Percentiles rank a stretch among this genome's conserved stretches.
Conservation (phyloP, 2,113 vertebrate species). For the Python bivittatus region DNA sequence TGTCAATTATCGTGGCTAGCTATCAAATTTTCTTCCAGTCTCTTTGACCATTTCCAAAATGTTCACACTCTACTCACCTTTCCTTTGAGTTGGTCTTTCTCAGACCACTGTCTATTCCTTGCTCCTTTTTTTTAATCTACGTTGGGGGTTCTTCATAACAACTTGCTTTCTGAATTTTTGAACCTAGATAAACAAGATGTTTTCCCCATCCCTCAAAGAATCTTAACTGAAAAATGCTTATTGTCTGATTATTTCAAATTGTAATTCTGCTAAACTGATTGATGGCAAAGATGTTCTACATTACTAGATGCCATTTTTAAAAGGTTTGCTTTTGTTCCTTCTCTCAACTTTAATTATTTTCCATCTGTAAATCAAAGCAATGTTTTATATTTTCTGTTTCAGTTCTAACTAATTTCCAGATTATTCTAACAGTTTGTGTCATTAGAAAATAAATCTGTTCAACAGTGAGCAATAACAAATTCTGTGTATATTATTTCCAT, state of each 20-base stretch:
- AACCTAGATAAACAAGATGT: background rate
- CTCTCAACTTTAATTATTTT: background rate
- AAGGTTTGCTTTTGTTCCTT: background rate
- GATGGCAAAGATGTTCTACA: background rate
- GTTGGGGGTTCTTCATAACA: background rate
- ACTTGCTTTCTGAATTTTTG: background rate
- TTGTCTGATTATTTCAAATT: background rate
- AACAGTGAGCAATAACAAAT: constrained; percentile 43
- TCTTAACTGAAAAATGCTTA: background rate
- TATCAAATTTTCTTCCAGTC: background rate
- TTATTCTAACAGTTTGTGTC: constrained; percentile 14
- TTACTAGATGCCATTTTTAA: too few relatives aligned
- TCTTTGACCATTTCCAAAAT: background rate
- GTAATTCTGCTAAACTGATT: background rate
- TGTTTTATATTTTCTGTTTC: constrained; percentile 10
- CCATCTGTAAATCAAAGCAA: constrained; percentile 25
- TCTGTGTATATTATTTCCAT: constrained; percentile 32
- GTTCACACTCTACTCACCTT: background rate
- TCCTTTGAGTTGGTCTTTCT: background rate
- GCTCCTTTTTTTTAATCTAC: background rate
- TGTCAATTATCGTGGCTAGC: background rate
- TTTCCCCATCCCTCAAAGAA: background rate
- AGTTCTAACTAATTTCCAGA: constrained; percentile 21
- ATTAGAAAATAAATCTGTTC: constrained; percentile 8
- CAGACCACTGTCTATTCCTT: background rate